Evolutionary conservation across 2,797 vertebrate genomes (phyloP), one percentile per base, ranked within the genome.

Genomic region (Mormyrops boulengeri): DNA sequence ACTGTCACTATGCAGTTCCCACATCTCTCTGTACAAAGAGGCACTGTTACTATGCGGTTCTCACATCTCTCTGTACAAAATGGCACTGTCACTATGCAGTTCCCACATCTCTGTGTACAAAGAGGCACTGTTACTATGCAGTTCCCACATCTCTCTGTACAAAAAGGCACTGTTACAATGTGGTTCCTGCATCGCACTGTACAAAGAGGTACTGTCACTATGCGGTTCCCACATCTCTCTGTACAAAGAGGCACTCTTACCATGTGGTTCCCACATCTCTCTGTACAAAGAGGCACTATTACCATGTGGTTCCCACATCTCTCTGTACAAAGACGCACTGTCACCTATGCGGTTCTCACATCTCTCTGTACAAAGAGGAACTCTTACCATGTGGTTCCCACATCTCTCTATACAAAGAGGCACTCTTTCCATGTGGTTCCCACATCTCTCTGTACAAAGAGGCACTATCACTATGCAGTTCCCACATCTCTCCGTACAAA

Each of bases 281-380:
- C 0, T 0, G 0, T 0, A 55, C 50, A 55, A 55, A 55, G 53
- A 5, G 0, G 53, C 53, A 55, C 53, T 55, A 14, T 55, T 0
- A 55, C 17, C 19, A 55, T 55, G 3, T 12, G 0, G 2, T 53
- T 53, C 52, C 12, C 52, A 53, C 2, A 53, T 53, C 52, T 53
- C 52, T 53, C 0, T 4, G 3, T 17, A 53, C 14, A 53, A 53
- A 53, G 11, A 53, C 2, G 52, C 52, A 53, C 52, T 17, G 52
- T 53, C 0, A 53, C n/a, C 12, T 53, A 53, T 53, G 53, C 14
- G 2, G 1, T 55, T 55, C 53, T 4, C 53, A 55, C 17, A 19
- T 55, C 53, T 55, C 53, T 55, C 0, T 0, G 4, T 0, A 55
- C 52, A 5, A 55, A 55, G 53, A 17, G 3, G 52, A 12, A 55